Evolutionary conservation across 2,113 vertebrate genomes (phyloP).

Genomic region (Trinectes maculatus): DNA sequence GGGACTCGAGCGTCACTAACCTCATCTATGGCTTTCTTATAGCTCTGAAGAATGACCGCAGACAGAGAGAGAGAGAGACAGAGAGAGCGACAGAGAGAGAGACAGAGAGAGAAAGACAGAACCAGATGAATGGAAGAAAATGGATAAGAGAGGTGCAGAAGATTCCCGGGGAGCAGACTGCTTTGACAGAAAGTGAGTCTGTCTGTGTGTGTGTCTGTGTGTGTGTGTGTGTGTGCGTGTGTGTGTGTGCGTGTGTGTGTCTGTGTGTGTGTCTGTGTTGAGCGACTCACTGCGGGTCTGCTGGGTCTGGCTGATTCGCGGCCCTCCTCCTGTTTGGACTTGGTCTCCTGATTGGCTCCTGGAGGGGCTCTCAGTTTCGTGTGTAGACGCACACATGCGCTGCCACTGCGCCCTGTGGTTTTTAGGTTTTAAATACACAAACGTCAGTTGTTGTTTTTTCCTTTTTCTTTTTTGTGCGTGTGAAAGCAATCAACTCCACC

Average conservation of each 20-base stretch:
- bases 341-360: conserved; percentile 86
- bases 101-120: conserved; percentile 37
- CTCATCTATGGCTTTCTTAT: conserved; percentile 99
- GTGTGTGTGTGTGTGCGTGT: conserved; percentile 13
- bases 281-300: conserved; percentile 91
- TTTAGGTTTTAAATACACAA: too few relatives aligned
- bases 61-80: conserved; percentile 79
- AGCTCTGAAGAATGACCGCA: conserved; percentile 88
- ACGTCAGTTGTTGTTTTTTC: too few relatives aligned
- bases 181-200: conserved; percentile 7
- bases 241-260: conserved; percentile 11
- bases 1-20: conserved; percentile 84
- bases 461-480: conserved; percentile 12
- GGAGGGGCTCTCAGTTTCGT: conserved; percentile 88
- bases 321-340: conserved; percentile 89
- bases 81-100: too few relatives aligned
- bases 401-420: too few relatives aligned
- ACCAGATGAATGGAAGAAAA: conserved; percentile 55
- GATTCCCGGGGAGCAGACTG: conserved; percentile 44
- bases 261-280: conserved; percentile 11
- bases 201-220: conserved; percentile 10
- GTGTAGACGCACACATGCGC: too few relatives aligned
- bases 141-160: conserved; percentile 31
- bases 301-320: conserved; percentile 89
- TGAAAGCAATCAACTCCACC: conserved; percentile 41